Conservation (phyloP, 2,797 vertebrate species). For the Bradypodion ventrale region DNA sequence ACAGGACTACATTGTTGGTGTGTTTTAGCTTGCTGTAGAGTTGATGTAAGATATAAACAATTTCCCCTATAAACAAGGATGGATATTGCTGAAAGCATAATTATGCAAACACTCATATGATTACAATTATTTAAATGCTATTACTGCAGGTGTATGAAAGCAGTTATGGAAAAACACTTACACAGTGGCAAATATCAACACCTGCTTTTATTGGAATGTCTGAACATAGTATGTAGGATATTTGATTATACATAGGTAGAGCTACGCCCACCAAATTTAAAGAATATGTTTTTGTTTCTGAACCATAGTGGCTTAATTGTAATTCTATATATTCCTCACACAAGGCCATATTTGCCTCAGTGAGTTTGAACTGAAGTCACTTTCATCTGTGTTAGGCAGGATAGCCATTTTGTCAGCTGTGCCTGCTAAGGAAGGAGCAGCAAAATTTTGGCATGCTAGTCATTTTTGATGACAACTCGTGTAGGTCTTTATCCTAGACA, state of each 20-base stretch:
- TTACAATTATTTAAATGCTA: not conserved
- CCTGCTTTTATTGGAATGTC: not conserved
- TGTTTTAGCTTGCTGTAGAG: not conserved
- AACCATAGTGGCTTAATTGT: not conserved
- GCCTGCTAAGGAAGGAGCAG: not conserved
- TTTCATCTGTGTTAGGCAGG: not conserved
- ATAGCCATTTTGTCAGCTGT: not conserved
- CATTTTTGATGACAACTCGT: too few relatives aligned
- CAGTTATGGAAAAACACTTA: not conserved
- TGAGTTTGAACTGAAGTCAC: not conserved
- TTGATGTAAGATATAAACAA: not conserved
- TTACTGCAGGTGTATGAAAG: conserved; percentile 11
- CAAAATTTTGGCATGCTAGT: not conserved
- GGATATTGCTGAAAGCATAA: conserved; percentile 32
- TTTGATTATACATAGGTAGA: not conserved
- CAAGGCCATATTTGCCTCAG: not conserved
- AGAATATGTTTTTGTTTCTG: not conserved
- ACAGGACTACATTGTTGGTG: not conserved
- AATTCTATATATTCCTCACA: not conserved
- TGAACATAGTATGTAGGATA: not conserved
- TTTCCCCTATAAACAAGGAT: conserved; percentile 25
- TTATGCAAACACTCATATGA: conserved; percentile 18
- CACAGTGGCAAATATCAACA: conserved; percentile 14
- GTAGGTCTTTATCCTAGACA: too few relatives aligned
- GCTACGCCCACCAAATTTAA: not conserved